Percentiles rank a stretch among this genome's conserved stretches.
These are phyloP conservation scores for Opisthocomus hoazin DNA, from an alignment of 2,113 vertebrate genomes.

Conservation along the genomic window DNA sequence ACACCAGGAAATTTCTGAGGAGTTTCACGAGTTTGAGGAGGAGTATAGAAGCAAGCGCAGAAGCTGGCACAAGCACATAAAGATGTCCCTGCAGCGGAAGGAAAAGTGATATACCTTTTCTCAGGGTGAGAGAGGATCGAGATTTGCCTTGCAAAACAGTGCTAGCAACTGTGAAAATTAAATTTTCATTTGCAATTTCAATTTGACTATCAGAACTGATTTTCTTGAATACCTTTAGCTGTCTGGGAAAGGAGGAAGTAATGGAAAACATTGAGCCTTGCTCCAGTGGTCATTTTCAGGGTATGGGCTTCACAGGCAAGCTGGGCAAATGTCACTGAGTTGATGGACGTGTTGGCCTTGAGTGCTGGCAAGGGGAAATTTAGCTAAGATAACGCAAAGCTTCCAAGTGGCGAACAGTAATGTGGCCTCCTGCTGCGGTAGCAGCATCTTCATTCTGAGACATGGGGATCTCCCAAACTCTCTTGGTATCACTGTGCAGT, in stretches of 20 bases:
- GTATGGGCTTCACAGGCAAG: neutral
- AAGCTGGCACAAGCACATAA: rapidly evolving
- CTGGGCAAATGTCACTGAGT: neutral
- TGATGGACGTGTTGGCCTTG: neutral
- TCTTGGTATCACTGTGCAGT: neutral
- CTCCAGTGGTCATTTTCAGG: neutral
- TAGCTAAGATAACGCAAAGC: neutral
- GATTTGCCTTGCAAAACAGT: neutral
- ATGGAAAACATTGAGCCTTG: neutral
- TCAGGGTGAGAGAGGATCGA: neutral
- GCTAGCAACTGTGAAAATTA: neutral
- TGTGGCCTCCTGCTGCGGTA: neutral
- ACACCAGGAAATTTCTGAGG: neutral
- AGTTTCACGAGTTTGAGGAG: neutral
- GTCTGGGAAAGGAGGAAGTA: neutral
- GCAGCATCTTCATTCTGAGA: neutral
- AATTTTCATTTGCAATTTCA: neutral
- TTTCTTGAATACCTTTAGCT: neutral
- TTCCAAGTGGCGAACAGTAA: neutral
- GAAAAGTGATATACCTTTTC: neutral
- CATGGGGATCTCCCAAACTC: neutral
- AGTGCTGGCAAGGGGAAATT: neutral
- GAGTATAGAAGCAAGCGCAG: neutral
- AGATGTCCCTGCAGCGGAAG: neutral
- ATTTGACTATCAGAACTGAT: neutral